Base-by-base conservation (phyloP, 2,113 vertebrate species). In the Lathamus discolor region DNA sequence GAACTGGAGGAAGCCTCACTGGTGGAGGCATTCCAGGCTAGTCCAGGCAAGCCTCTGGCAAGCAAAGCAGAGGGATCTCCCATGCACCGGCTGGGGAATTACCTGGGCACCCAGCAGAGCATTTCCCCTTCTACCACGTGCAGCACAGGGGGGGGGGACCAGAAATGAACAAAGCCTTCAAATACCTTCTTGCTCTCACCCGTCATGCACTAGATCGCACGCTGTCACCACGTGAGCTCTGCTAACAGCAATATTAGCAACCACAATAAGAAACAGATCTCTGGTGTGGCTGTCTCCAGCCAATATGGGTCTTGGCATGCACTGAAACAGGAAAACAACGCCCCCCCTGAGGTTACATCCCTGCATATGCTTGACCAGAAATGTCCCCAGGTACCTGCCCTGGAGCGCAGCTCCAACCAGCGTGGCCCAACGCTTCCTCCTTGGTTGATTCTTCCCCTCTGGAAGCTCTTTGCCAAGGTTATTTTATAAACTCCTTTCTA, bases 401-500 rank as follows among this genome's bases (percentile, higher is more conserved):
- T 9, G 39, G n/a, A 43, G 33, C 12, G 2, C 4, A 1, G 37
- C 80, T 59, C 63, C 6, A 1, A 35, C 39, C 52, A 16, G 86
- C 2, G 1, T 5, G 1, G 43, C 89, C 66, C 84, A 63, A 1
- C 3, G 0, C 39, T 59, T 43, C 72, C 70, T 51, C 33, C 66
- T 5, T 1, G 62, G 5, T 2, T 28, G 66, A 23, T 64, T 76
- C 73, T 77, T 55, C 59, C 90, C 74, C 77, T 64, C 80, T 48
- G 73, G 35, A 64, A 66, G 86, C 43, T 28, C 17, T 68, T 79
- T 66, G 81, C 74, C 91, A 89, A 84, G 46, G 86, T 89, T 93
- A 44, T 94, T 94, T 93, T 96, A 93, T 92, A 95, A 95, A 94
- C 93, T 89, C 80, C 37, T 66, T 73, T 68, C 96, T 96, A 96